Evolutionary conservation across 2,797 vertebrate species (phyloP).

Genomic region (Rhinichthys osculus): DNA sequence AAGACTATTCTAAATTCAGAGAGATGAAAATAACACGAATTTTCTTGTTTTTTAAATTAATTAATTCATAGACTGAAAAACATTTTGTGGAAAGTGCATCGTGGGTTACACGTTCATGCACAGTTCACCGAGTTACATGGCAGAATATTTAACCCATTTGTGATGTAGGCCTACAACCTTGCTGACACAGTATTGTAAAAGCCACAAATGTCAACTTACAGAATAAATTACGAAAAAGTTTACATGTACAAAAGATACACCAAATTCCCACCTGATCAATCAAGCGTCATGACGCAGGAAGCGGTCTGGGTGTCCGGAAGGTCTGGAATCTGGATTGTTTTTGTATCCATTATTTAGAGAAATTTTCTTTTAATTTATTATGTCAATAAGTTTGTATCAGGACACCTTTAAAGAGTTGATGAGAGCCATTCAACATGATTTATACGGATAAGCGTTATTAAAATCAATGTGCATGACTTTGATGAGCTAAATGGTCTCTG

Average conservation of each 20-base stretch:
- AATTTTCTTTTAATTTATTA: neutral
- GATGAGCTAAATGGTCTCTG: neutral
- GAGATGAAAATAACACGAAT: neutral
- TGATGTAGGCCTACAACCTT: neutral
- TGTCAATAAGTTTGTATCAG: neutral
- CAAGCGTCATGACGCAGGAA: constrained; percentile 46
- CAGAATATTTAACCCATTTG: neutral
- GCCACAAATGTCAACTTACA: neutral
- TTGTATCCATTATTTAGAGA: neutral
- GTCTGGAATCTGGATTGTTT: neutral
- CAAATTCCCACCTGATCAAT: constrained; percentile 38
- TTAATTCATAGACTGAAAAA: too few species aligned
- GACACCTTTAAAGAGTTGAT: neutral
- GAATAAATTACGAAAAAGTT: neutral
- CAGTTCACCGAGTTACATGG: neutral
- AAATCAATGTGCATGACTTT: neutral
- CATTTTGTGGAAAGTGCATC: neutral
- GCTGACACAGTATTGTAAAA: neutral
- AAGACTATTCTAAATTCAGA: neutral
- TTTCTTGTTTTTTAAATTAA: too few species aligned
- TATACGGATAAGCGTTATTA: neutral
- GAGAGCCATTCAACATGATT: neutral
- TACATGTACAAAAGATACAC: neutral
- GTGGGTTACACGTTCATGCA: neutral
- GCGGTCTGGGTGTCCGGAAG: constrained; percentile 8